Percentiles rank a stretch among this genome's conserved stretches.
phyloP scores from a whole-genome alignment of 2,113 vertebrate genomes.

The Tichodroma muraria region DNA sequence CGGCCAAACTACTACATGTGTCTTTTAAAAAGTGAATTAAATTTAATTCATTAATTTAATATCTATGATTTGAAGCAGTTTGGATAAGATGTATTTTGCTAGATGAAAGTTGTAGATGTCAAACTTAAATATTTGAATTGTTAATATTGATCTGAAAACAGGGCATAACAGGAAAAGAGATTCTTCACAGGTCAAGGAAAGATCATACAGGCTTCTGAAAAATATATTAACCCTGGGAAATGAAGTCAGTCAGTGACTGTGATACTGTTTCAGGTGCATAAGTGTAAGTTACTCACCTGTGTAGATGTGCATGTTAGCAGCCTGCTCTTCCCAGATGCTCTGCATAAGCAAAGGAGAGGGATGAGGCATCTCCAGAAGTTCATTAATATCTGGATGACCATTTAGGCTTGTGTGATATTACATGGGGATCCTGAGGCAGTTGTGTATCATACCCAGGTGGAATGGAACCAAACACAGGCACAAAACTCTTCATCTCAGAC shows the following conservation, averaged over 20 bases:
- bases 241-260: not conserved
- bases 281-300: not conserved
- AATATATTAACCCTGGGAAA: not conserved
- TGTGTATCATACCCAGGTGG: not conserved
- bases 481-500: not conserved
- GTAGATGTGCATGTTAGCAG: not conserved
- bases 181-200: not conserved
- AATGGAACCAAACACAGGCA: not conserved
- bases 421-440: not conserved
- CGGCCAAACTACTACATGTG: no score
- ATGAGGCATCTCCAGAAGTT: not conserved
- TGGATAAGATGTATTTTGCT: not conserved
- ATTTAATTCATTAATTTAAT: not conserved
- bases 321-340: not conserved
- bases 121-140: not conserved
- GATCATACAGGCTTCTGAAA: not conserved
- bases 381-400: not conserved
- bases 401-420: not conserved
- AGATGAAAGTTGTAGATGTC: not conserved
- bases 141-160: not conserved
- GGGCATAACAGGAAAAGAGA: not conserved
- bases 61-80: not conserved
- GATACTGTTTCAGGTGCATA: not conserved
- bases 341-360: not conserved
- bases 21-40: not conserved